These are phyloP conservation scores for Pongo pygmaeus DNA, from an alignment of 2,113 vertebrate genomes.

Conservation along the genomic window DNA sequence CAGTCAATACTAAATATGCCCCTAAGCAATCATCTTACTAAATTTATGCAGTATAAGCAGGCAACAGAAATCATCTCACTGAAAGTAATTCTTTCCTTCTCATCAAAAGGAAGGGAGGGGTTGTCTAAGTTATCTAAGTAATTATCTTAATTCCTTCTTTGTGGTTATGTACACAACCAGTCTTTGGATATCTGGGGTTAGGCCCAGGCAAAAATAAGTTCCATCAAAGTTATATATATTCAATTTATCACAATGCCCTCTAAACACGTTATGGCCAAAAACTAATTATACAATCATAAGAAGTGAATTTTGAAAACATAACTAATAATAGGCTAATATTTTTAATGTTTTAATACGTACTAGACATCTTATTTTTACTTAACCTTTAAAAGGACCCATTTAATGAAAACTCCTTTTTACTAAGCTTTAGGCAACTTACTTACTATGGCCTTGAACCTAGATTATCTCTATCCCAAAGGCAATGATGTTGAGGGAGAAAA, in stretches of 20 bases:
- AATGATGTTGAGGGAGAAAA: neutral
- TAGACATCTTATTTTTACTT: neutral
- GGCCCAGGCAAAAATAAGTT: neutral
- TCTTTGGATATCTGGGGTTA: neutral
- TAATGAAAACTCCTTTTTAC: conserved; percentile 20
- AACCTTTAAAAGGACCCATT: neutral
- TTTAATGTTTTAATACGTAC: neutral
- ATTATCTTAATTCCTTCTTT: neutral
- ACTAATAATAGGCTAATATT: neutral
- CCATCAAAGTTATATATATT: neutral
- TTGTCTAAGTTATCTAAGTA: conserved; percentile 8
- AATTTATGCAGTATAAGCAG: neutral
- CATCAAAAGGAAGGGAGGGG: neutral
- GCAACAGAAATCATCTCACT: neutral
- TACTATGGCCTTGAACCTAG: neutral
- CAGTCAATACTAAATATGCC: neutral
- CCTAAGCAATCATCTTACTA: neutral
- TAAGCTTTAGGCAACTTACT: neutral
- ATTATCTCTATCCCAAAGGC: neutral
- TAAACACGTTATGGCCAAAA: neutral
- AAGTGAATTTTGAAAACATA: neutral
- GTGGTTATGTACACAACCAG: neutral
- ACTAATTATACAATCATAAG: neutral
- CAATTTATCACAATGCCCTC: neutral
- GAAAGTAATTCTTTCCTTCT: neutral